phyloP scores from a whole-genome alignment of 2,888 invertebrate species.

The Eupithecia centaureata region DNA sequence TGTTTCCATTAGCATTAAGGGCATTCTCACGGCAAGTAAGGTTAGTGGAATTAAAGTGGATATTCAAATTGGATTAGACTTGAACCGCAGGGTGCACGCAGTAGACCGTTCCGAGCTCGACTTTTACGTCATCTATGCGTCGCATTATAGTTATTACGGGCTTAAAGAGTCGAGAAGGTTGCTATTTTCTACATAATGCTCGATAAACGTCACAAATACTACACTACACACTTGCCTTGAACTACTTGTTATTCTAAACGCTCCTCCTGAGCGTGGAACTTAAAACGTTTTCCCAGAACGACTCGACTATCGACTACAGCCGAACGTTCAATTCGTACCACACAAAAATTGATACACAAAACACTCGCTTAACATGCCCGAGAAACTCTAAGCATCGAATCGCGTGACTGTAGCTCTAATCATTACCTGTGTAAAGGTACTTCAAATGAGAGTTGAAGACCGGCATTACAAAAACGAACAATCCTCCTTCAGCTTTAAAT shows the following conservation, averaged over 20 bases:
- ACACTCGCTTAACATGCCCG: conserved; percentile 35
- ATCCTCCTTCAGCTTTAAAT: conserved; percentile 29
- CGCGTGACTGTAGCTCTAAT: conserved; percentile 52
- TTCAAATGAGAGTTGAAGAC: conserved; percentile 48
- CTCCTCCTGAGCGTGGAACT: conserved; percentile 44
- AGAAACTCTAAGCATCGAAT: conserved; percentile 53
- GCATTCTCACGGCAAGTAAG: conserved; percentile 54
- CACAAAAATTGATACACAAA: conserved; percentile 35
- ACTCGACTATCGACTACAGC: conserved; percentile 42
- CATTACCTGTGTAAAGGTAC: conserved; percentile 47
- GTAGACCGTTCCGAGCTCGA: conserved; percentile 10
- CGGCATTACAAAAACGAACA: conserved; percentile 44
- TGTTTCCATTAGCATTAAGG: conserved; percentile 57
- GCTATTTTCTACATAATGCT: neutral
- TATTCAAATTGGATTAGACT: conserved; percentile 53
- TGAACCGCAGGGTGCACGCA: conserved; percentile 26
- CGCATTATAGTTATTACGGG: conserved; percentile 8
- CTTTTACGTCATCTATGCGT: conserved; percentile 16
- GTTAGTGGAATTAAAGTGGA: conserved; percentile 56
- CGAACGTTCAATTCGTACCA: conserved; percentile 29
- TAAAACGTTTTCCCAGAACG: conserved; percentile 41
- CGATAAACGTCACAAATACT: neutral
- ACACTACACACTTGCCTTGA: neutral
- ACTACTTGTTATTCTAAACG: conserved; percentile 20
- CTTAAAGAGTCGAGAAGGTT: neutral